Percentiles rank a stretch among this genome's conserved stretches.
Conservation (phyloP, 2,888 invertebrate genomes). For the Pseudococcus longispinus region DNA sequence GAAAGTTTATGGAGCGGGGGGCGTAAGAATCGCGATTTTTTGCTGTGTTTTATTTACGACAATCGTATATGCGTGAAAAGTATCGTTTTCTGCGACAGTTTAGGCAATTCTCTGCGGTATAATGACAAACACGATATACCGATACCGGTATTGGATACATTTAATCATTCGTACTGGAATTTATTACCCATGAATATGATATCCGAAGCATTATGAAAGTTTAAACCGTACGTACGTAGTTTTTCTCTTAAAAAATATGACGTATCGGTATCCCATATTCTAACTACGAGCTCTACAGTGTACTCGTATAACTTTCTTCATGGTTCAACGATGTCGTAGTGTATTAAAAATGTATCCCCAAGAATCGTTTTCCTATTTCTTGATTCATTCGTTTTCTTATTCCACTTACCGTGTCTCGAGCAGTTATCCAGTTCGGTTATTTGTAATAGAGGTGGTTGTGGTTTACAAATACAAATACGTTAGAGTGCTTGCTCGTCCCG, state of each 20-base stretch:
- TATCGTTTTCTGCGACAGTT: conserved; percentile 2
- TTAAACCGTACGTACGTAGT: conserved; percentile 19
- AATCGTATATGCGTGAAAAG: conserved; percentile 21
- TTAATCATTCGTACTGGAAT: conserved; percentile 30
- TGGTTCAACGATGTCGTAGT: neutral
- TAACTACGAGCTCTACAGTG: neutral
- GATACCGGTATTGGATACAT: conserved; percentile 16
- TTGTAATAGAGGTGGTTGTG: neutral
- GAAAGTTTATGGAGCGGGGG: neutral
- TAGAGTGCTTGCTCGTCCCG: no score
- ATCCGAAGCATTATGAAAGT: conserved; percentile 12
- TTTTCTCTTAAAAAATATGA: conserved; percentile 35
- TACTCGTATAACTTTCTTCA: neutral
- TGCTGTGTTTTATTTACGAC: neutral
- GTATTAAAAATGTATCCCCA: conserved; percentile 1
- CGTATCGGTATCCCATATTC: neutral
- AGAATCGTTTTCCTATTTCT: neutral
- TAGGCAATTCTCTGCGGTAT: conserved; percentile 30
- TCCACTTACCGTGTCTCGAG: neutral
- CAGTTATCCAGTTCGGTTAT: conserved; percentile 2
- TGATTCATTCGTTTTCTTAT: conserved; percentile 24
- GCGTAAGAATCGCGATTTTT: conserved; percentile 5
- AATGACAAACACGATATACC: conserved; percentile 24
- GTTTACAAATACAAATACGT: neutral
- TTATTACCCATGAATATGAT: conserved; percentile 38